Evolutionary conservation across 2,888 invertebrate genomes (phyloP), one percentile per base, ranked within the genome.

Genomic region (Sialis fuliginosa): DNA sequence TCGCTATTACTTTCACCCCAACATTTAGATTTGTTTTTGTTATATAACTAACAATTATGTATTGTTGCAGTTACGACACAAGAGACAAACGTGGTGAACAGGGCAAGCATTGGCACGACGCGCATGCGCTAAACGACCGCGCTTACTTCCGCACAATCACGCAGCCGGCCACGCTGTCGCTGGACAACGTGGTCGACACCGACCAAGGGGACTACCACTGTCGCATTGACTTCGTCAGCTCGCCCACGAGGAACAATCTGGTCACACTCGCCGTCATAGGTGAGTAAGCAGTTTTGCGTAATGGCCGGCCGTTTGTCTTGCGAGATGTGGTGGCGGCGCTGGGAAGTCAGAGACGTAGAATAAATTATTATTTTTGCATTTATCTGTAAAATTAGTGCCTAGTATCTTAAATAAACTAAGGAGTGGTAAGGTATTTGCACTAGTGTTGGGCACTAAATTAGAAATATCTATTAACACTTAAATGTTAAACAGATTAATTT

Each of bases 201-300:
- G 87, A 88, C 61, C 79, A 80, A 45, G 86, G 84, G 6, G 72
- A 82, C 54, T 87, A 87, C 64, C 71, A 83, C 50, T 88, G 88
- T 62, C 67, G 86, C 48, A 83, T 87, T 44, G 87, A 88, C 65
- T 87, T 84, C 65, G 74, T 78, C 56, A 75, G 79, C 54, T 83
- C 84, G 6, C 85, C 85, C 0, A 86, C 87, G 7, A 75, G 77
- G 53, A 85, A 86, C 62, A 75, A 79, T 50, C 76, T 81, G 57
- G 77, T 85, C 51, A 70, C 77, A 52, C 70, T 88, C 48, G 76
- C 77, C 53, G 77, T 87, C 49, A 80, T 87, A 54, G 81, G 87
- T 87, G 62, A 69, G 77, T 67, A 44, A 8, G 22, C 22, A 22
- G 22, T 22, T 22, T 22, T 22, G 22, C 4, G 22, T 22, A 22